Base-by-base conservation (phyloP, 2,113 vertebrate species). In the Loxodonta africana region DNA sequence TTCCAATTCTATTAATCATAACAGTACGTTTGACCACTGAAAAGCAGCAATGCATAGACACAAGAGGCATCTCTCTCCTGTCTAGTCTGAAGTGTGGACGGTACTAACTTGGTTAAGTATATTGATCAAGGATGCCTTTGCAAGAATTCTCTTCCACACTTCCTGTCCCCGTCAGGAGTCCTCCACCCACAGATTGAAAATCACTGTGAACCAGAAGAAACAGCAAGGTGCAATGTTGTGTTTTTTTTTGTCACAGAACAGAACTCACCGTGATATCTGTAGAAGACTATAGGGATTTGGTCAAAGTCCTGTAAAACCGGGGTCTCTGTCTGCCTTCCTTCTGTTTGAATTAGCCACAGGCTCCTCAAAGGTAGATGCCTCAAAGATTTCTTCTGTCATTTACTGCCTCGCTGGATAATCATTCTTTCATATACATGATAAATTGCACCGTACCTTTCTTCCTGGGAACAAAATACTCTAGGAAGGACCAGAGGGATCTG, bases 181-280 rank as follows among this genome's bases (percentile, higher is more conserved):
- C 17, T 94, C n/a, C 26, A 80, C n/a, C 30, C 8, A 4, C 91
- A 76, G 88, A 63, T 2, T 81, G 53, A 74, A 96, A 93, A 93
- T 93, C 60, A 20, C 62, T 80, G 25, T 90, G 95, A 91, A 60
- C 92, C 88, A 88, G 88, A 86, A 76, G 82, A 95, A 95, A 85
- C 91, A 95, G 62, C 73, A 94, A 96, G 73, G 14, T 87, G 7
- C 53, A 37, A 6, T 1, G 28, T 69, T 80, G 78, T 92, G 15
- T 51, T 73, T 90, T 83, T 94, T 96, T 95, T 94, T 74, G 73
- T 83, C 67, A 92, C 77, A 95, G 65, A 90, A 91, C 26, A 87
- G 30, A 94, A 93, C 90, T 62, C 71, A 73, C 73, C 80, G 23
- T 69, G 63, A 41, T 88, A 83, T 48, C 69, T 87, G 15, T 51